Base-by-base conservation (phyloP, 2,797 vertebrate genomes). In the Takifugu ocellatus region DNA sequence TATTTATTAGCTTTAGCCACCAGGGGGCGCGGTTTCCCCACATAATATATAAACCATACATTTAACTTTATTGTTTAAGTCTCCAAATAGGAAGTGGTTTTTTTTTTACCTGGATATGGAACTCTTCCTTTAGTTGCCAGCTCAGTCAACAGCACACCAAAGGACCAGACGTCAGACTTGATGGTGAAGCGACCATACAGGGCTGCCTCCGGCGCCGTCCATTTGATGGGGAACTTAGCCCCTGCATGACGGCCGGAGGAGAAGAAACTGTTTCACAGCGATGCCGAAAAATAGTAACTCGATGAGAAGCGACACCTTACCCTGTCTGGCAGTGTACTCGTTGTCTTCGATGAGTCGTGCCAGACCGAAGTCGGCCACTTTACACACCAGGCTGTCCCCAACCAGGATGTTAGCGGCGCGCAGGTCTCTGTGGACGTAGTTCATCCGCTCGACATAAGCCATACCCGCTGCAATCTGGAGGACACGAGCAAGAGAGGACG, bases 361-460 rank as follows among this genome's bases (percentile, higher is more conserved):
- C 78, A 98, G 79, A 48, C 96, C 96, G 0, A 98, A 98, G 85
- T 98, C 96, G 0, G 96, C 96, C 68, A 98, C 95, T 59, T 98
- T 98, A 84, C 96, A 98, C 79, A 93, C 93, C 74, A 98, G 89
- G 86, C 83, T 96, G 80, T 98, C 96, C 17, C 95, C 95, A 1
- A 98, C 96, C 12, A 98, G 90, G 89, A 98, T 98, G 88, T 98
- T 98, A 81, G 96, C 96, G 0, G 96, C 96, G 1, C 96, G 91
- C 17, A 98, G 92, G 81, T 98, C 96, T 71, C 96, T 92, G 84
- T 98, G 96, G 16, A 98, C 96, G 0, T 98, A 98, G 89, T 98
- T 98, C 96, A 98, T 98, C 84, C 95, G 90, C 84, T 98, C 96
- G 81, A 98, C 96, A 0, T 98, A 98, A 0, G 96, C 96, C 96